Base-by-base conservation (phyloP, 1,140 invertebrate genomes). In the Lucilia cuprina region DNA sequence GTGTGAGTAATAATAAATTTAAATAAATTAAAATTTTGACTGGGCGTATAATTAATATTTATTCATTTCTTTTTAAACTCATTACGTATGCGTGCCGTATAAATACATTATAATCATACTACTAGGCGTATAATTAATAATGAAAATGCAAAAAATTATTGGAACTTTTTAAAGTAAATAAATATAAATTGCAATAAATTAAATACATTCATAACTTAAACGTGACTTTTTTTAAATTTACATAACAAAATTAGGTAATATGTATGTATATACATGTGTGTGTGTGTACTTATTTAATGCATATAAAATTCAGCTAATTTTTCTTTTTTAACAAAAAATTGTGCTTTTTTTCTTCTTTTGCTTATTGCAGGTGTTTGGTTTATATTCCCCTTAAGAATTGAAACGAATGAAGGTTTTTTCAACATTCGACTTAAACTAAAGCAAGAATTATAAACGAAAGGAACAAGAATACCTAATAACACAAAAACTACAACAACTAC, bases 341-440 rank as follows among this genome's bases (percentile, higher is more conserved):
- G 7, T 70, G 5, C 25, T 25, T n/a, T 60, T 60, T 21, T 25
- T 70, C 50, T 55, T 55, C 25, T 30, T 55, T 55, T 55, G 12
- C 65, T 2, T 70, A 70, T 70, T 70, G 65, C 65, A 70, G 65
- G 65, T 70, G 65, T 70, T 70, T 70, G 65, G 65, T 21, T 70
- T 70, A 70, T 70, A 70, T 70, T 70, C 65, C 65, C 65, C 65
- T 21, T 10, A 70, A 70, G 65, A 70, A 70, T 70, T 70, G 65
- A 3, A 70, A 60, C 25, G 65, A 70, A 70, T 70, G 65, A 70
- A 8, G 21, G 7, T 70, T 60, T 60, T 60, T n/a, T n/a, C 55
- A 30, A 30, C 25, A 60, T 60, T 60, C 14, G 55, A n/a, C 55
- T 60, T 10, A 70, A 70, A 70, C 65, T 78, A 78, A 78, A 47